Evolutionary conservation across 2,113 vertebrate species (phyloP).

Genomic region (Turnix velox): DNA sequence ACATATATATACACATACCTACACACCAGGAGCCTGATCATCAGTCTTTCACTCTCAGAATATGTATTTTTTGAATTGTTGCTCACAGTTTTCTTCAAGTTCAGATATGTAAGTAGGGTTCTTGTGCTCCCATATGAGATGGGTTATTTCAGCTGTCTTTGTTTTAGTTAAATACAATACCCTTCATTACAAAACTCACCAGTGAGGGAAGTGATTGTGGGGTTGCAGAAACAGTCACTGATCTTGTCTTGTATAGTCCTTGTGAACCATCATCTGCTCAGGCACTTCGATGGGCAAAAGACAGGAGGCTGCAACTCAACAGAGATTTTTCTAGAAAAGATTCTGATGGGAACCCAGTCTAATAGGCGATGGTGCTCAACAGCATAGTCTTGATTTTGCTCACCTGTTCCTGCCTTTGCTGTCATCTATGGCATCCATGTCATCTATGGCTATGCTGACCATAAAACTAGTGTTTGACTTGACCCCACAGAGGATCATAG

Average conservation of each 20-base stretch:
- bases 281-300: background rate
- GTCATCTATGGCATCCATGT: too few species aligned
- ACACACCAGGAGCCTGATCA: background rate
- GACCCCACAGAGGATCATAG: background rate
- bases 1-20: background rate
- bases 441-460: background rate
- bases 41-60: background rate
- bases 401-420: background rate
- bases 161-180: background rate
- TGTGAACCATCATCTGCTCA: background rate
- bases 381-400: background rate
- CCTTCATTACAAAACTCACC: background rate
- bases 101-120: background rate
- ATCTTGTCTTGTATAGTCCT: background rate
- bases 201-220: background rate
- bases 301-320: background rate
- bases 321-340: background rate
- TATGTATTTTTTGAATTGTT: background rate
- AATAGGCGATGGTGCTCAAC: background rate
- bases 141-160: background rate
- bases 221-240: background rate
- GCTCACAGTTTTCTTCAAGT: background rate
- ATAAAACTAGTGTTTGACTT: background rate
- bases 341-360: background rate
- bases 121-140: background rate